Percentiles rank a stretch among this genome's conserved stretches.
Conservation (phyloP, 2,797 vertebrate genomes). For the Rhynchotus rufescens region DNA sequence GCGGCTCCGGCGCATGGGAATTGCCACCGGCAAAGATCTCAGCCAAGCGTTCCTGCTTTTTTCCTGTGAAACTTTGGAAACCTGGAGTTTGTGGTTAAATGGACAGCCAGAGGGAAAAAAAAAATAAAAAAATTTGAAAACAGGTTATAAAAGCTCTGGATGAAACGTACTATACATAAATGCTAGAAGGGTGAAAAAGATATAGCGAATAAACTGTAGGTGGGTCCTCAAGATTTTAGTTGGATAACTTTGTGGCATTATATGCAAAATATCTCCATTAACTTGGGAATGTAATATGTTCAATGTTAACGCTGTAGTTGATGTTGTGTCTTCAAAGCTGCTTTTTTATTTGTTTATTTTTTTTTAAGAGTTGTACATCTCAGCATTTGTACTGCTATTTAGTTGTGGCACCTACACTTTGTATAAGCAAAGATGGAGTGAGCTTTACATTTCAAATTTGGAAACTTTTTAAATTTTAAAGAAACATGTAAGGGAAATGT, state of each 20-base stretch:
- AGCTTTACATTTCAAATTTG: conserved; percentile 64
- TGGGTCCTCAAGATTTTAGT: conserved; percentile 65
- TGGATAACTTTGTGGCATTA: conserved; percentile 81
- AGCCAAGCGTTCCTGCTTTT: conserved; percentile 44
- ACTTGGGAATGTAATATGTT: conserved; percentile 81
- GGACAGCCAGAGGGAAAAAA: conserved; percentile 39
- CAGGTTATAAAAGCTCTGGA: conserved; percentile 33
- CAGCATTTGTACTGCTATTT: conserved; percentile 77
- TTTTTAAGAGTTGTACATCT: conserved; percentile 80
- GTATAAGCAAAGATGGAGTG: conserved; percentile 59
- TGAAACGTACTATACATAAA: conserved; percentile 16
- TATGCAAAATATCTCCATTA: conserved; percentile 79
- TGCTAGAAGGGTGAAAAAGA: conserved; percentile 34
- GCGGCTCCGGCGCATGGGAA: conserved; percentile 34
- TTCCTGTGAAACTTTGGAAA: conserved; percentile 51
- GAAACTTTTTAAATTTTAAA: conserved; percentile 55
- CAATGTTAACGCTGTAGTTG: conserved; percentile 81
- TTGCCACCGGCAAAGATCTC: conserved; percentile 43
- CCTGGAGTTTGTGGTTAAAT: conserved; percentile 55
- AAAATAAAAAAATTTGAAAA: background rate
- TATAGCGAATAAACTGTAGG: conserved; percentile 44
- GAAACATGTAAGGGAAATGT: conserved; percentile 53
- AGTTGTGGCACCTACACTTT: conserved; percentile 73
- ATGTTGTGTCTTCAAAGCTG: conserved; percentile 82
- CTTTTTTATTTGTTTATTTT: conserved; percentile 73